A percentile compares a stretch with the other conserved stretches of the same genome.
Conservation (phyloP, 2,797 vertebrate genomes). For the Fistularia tabacaria region DNA sequence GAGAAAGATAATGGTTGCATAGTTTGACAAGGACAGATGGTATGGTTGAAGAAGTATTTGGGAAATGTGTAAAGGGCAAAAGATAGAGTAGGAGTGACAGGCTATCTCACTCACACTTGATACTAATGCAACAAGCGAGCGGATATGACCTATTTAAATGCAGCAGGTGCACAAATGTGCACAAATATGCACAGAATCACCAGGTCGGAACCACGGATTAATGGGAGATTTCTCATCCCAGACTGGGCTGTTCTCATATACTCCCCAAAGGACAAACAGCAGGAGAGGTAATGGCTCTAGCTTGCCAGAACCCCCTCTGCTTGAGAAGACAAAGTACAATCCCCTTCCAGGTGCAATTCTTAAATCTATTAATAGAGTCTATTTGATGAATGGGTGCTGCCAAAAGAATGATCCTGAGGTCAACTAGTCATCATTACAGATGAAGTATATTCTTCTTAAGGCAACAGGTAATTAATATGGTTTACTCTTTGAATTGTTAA, state of each 20-base stretch:
- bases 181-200: conserved; percentile 3
- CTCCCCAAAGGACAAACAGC: conserved; percentile 36
- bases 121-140: conserved; percentile 17
- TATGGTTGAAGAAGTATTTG: too few species aligned
- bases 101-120: conserved; percentile 16
- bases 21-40: conserved; percentile 14
- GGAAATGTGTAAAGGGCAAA: conserved; percentile 4
- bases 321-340: conserved; percentile 36
- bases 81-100: conserved; percentile 35
- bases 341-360: conserved; percentile 45
- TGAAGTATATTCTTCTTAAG: conserved; percentile 15
- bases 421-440: conserved; percentile 45
- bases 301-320: conserved; percentile 23
- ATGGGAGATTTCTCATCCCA: conserved; percentile 52
- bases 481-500: neutral
- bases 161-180: conserved; percentile 5
- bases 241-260: conserved; percentile 48
- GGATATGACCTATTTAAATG: conserved; percentile 69
- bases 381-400: conserved; percentile 42
- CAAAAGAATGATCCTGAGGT: conserved; percentile 26
- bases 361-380: conserved; percentile 44
- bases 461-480: conserved; percentile 16
- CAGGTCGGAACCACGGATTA: conserved; percentile 13
- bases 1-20: neutral
- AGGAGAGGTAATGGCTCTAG: conserved; percentile 43